Conservation (phyloP, 2,888 invertebrate genomes). For the Torymus aiolomorphi region DNA sequence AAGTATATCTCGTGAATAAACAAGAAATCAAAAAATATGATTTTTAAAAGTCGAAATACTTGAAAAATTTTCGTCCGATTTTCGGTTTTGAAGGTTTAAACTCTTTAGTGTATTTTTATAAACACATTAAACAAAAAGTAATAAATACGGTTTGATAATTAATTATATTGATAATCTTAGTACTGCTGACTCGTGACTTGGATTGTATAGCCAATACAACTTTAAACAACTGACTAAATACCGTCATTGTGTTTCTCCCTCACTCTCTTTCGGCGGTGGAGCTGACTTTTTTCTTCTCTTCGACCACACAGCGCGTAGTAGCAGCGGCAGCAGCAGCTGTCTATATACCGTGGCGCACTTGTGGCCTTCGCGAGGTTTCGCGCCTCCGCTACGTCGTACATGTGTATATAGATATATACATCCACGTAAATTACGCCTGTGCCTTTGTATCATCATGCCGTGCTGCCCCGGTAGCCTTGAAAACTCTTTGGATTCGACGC, state of each 20-base stretch:
- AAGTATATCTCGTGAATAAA: no score
- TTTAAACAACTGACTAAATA: conserved; percentile 8
- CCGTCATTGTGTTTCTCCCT: neutral
- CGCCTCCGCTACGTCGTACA: conserved; percentile 9
- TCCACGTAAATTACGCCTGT: neutral
- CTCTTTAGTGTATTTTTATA: no score
- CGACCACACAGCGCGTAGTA: conserved; percentile 18
- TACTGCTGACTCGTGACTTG: no score
- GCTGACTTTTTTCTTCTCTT: conserved; percentile 18
- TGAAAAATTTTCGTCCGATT: no score
- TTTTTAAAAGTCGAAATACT: no score
- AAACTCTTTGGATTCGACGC: conserved; percentile 8
- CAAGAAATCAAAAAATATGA: no score
- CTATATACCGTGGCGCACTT: conserved; percentile 29
- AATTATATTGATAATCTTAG: no score
- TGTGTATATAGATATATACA: neutral
- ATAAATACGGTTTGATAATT: no score
- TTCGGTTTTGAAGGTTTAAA: no score
- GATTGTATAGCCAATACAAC: no score
- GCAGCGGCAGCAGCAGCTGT: conserved; percentile 7
- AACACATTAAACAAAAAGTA: no score
- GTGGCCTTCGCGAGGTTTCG: conserved; percentile 39
- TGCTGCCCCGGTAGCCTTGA: conserved; percentile 24
- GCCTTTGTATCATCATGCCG: neutral
- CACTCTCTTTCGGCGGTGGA: neutral